phyloP scores from a whole-genome alignment of 2,888 invertebrate species.

The Phasia obesa region DNA sequence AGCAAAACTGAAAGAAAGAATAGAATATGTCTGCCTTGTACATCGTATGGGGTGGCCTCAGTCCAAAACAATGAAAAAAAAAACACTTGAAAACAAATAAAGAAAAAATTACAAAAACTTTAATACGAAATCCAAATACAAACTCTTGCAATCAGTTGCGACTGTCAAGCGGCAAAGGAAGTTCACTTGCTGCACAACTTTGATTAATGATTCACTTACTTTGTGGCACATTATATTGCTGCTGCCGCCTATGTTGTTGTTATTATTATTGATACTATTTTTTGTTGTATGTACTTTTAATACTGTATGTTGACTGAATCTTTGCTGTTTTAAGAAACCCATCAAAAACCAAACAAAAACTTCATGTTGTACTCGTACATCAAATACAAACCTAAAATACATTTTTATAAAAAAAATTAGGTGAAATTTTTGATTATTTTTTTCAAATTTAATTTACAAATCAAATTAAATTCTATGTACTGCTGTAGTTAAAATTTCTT shows the following conservation, averaged over 20 bases:
- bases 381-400: too few species aligned
- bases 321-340: constrained; percentile 74
- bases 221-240: constrained; percentile 79
- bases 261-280: constrained; percentile 44
- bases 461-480: too few species aligned
- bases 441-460: too few species aligned
- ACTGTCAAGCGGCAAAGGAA: constrained; percentile 81
- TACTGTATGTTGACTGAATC: constrained; percentile 65
- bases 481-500: too few species aligned
- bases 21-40: constrained; percentile 62
- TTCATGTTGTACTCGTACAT: too few species aligned
- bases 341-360: constrained; percentile 70
- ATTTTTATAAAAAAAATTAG: too few species aligned
- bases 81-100: background rate
- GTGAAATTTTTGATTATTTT: too few species aligned
- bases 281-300: constrained; percentile 55
- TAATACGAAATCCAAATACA: constrained; percentile 79
- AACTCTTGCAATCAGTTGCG: constrained; percentile 81
- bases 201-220: constrained; percentile 81
- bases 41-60: constrained; percentile 71
- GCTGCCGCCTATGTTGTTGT: constrained; percentile 41
- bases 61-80: constrained; percentile 44
- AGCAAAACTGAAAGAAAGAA: constrained; percentile 23
- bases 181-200: constrained; percentile 81
- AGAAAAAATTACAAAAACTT: constrained; percentile 66